These are phyloP conservation scores for Coregonus suidteri DNA, from an alignment of 2,797 vertebrate species.

Conservation along the genomic window DNA sequence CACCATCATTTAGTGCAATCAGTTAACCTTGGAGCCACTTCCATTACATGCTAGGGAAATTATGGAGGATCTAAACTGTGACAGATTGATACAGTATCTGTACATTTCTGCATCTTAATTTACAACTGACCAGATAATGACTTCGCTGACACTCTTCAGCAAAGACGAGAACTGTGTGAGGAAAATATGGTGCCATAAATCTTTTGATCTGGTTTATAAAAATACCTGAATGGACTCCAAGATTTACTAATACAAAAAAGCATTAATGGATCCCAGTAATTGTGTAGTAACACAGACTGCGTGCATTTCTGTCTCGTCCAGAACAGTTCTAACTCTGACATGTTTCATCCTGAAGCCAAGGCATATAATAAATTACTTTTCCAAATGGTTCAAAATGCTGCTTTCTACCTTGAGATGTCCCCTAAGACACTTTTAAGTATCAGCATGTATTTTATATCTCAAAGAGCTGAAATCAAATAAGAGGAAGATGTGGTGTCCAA, in stretches of 20 bases:
- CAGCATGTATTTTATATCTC: constrained; percentile 64
- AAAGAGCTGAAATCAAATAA: constrained; percentile 69
- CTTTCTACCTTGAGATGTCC: constrained; percentile 46
- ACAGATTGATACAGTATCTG: too few species aligned
- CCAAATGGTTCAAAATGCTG: constrained; percentile 38
- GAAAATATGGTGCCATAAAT: constrained; percentile 31
- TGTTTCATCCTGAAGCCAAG: constrained; percentile 46
- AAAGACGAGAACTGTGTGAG: constrained; percentile 16
- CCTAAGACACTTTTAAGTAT: constrained; percentile 58
- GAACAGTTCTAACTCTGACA: constrained; percentile 33
- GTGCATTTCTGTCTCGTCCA: constrained; percentile 45
- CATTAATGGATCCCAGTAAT: constrained; percentile 60
- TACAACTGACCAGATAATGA: too few species aligned
- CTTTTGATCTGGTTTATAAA: constrained; percentile 63
- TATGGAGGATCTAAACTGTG: too few species aligned
- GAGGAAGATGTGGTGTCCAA: constrained; percentile 69
- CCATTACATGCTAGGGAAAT: too few species aligned
- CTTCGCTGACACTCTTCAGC: too few species aligned
- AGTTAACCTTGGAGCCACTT: neutral
- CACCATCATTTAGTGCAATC: neutral
- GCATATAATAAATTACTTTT: constrained; percentile 61
- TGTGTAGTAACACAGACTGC: constrained; percentile 46
- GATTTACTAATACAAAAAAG: constrained; percentile 45
- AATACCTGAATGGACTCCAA: constrained; percentile 62
- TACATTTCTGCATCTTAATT: neutral